Base-by-base conservation (phyloP, 2,797 vertebrate species). In the Poecilia velifera region DNA sequence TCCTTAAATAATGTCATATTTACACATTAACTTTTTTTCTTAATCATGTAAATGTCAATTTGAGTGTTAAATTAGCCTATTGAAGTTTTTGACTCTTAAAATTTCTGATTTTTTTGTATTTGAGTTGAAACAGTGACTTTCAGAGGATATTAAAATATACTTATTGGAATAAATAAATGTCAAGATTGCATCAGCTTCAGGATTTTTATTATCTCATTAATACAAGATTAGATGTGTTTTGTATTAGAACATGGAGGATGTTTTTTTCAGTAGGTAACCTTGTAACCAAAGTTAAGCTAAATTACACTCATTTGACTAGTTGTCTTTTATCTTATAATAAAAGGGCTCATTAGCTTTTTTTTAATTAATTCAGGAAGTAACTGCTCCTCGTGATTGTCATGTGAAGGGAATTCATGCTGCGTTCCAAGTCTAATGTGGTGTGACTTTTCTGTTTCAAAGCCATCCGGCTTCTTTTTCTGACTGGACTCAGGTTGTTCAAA, bases 401-500 rank as follows among this genome's bases (percentile, higher is more conserved):
- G 70, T 78, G 68, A 77, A 70, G 72, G 77, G 77, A 76, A 83
- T 75, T 89, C 80, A 79, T n/a, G 62, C 80, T 84, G 88, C 72
- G 80, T 64, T 72, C 68, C 81, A 68, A 81, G 84, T 78, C 72
- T 49, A 82, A 86, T 82, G 81, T 81, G 6, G 78, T 71, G 88
- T 81, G 86, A 88, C 76, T 86, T 79, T 77, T 82, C 81, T 87
- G 82, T 86, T 84, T 86, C 82, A 83, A 64, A 86, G 83, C 89
- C 91, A 92, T 91, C 91, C 94, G 90, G 83, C 82, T 82, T 76
- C 64, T 82, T 76, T 85, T 76, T 81, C 78, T 80, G 73, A 86
- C 45, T 83, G 76, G 83, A 84, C 62, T 72, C 80, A 73, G 81
- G 80, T 84, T 88, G 59, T 68, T 76, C n/a, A 43, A 62, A 34